Evolutionary conservation across 2,797 vertebrate species (phyloP).

Genomic region (Vireo griseus): DNA sequence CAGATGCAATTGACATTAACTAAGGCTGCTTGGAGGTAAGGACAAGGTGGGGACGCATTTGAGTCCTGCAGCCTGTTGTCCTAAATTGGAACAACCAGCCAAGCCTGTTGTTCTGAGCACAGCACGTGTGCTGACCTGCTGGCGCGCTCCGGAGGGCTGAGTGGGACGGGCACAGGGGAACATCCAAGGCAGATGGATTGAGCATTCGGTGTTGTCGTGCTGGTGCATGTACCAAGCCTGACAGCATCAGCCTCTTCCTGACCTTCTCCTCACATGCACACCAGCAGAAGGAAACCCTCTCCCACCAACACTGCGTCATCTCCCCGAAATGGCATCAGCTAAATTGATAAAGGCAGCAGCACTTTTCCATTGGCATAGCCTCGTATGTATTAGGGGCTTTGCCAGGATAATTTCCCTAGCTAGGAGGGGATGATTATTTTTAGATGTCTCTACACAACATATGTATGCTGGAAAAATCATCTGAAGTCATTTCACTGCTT

Average conservation of each 20-base stretch:
- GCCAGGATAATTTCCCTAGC: conserved; percentile 11
- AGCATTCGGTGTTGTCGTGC: rapidly evolving
- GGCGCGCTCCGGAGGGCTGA: rapidly evolving
- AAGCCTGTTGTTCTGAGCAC: not conserved
- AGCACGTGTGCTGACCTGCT: not conserved
- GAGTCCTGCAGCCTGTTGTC: not conserved
- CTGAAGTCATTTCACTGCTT: not conserved
- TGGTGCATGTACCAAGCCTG: not conserved
- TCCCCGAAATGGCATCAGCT: not conserved
- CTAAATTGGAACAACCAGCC: not conserved
- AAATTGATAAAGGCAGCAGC: not conserved
- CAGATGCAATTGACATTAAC: not conserved
- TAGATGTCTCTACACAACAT: conserved; percentile 10
- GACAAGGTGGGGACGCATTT: not conserved
- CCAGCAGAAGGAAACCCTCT: conserved; percentile 22
- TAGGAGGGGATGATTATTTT: conserved; percentile 19
- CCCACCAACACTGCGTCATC: not conserved
- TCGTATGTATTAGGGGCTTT: not conserved
- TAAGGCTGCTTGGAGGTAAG: not conserved
- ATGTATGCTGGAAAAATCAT: conserved; percentile 6
- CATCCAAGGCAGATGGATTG: rapidly evolving
- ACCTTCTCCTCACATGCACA: not conserved
- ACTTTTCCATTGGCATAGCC: not conserved
- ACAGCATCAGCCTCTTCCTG: not conserved
- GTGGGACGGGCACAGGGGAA: not conserved